These are phyloP conservation scores for Listronotus bonariensis DNA, from an alignment of 1,140 invertebrate species.

Conservation along the genomic window DNA sequence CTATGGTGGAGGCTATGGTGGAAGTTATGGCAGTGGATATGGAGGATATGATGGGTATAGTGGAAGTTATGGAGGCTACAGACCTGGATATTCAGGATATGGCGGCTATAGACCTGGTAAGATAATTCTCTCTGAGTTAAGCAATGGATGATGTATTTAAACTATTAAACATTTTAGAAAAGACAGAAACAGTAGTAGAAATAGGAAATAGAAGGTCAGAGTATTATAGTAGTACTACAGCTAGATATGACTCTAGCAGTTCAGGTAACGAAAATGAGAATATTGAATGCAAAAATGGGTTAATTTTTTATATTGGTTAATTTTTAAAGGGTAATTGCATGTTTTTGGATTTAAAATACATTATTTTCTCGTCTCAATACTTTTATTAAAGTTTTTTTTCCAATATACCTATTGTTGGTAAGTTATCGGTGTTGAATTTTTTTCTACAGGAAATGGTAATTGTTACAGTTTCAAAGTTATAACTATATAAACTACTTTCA, in stretches of 20 bases:
- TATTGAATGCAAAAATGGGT: not conserved
- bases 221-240: slow-evolving; percentile 14
- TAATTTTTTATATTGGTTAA: not conserved
- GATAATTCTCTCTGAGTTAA: not conserved
- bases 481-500: too few relatives aligned
- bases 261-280: slow-evolving; percentile 10
- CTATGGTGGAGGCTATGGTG: slow-evolving; percentile 1
- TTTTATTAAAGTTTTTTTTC: too few relatives aligned
- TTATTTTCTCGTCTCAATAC: too few relatives aligned
- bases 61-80: slow-evolving; percentile 1
- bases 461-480: too few relatives aligned
- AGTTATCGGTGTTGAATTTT: too few relatives aligned
- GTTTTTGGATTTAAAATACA: too few relatives aligned
- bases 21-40: not conserved
- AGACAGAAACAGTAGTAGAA: slow-evolving; percentile 5
- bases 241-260: slow-evolving; percentile 12
- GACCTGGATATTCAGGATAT: not conserved
- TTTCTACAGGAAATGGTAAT: too few relatives aligned
- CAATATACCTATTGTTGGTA: too few relatives aligned
- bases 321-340: not conserved
- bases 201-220: slow-evolving; percentile 24
- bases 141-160: not conserved
- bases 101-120: not conserved
- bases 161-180: not conserved
- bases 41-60: slow-evolving; percentile 8